phyloP scores from a whole-genome alignment of 2,797 vertebrate species.

The Mycteria americana region DNA sequence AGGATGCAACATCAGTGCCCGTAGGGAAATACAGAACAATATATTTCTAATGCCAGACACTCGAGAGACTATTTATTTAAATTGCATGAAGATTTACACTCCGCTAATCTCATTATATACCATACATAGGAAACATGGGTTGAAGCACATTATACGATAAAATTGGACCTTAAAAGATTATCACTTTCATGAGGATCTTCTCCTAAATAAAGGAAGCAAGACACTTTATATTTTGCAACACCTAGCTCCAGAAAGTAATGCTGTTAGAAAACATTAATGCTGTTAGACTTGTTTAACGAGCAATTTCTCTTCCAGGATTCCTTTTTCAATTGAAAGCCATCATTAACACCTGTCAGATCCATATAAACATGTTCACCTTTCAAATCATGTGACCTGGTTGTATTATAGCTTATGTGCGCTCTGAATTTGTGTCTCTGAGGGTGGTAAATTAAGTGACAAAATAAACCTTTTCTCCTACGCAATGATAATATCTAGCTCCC shows the following conservation, averaged over 20 bases:
- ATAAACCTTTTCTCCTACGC: not conserved
- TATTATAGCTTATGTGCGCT: not conserved
- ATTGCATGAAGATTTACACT: slow-evolving; percentile 7
- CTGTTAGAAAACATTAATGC: not conserved
- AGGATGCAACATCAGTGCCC: not conserved
- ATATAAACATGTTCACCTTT: not conserved
- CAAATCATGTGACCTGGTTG: not conserved
- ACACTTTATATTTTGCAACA: not conserved
- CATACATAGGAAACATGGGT: not conserved
- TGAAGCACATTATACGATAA: not conserved
- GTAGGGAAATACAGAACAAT: not conserved
- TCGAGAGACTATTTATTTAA: not conserved
- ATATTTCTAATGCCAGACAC: slow-evolving; percentile 12
- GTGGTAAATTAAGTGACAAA: slow-evolving; percentile 8
- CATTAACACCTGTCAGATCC: slow-evolving; percentile 13
- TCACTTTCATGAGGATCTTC: not conserved
- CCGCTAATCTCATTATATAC: slow-evolving; percentile 36
- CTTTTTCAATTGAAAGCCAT: slow-evolving; percentile 11
- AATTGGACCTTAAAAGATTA: not conserved
- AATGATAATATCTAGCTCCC: not conserved
- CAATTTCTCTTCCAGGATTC: not conserved
- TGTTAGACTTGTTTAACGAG: not conserved
- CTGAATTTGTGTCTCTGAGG: slow-evolving; percentile 3
- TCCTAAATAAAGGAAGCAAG: not conserved
- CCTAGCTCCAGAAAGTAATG: not conserved